Percentiles rank a stretch among this genome's conserved stretches.
These are phyloP conservation scores for Nemopilema nomurai DNA, from an alignment of 30 jellyfish, hydroid and myxozoan species.

Conservation along the genomic window DNA sequence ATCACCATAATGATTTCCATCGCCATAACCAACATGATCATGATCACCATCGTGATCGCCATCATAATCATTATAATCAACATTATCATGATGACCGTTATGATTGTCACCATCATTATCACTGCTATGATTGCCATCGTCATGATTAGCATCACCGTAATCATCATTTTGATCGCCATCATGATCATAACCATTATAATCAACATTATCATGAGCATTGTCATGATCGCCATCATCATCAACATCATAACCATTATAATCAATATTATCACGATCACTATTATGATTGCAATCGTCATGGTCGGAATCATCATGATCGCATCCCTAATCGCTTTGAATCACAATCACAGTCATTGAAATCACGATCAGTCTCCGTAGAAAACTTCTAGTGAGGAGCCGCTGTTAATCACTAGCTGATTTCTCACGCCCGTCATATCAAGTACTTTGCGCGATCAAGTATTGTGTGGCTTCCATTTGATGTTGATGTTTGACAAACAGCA, in stretches of 20 bases:
- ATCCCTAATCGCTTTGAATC: neutral
- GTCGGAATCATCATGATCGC: neutral
- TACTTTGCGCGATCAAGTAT: neutral
- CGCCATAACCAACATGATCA: constrained; percentile 12
- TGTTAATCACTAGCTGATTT: constrained; percentile 15
- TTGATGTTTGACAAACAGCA: constrained; percentile 28
- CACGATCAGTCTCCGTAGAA: neutral
- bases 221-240: constrained; percentile 25
- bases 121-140: neutral
- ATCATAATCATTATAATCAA: constrained; percentile 21
- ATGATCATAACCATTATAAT: constrained; percentile 18
- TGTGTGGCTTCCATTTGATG: constrained; percentile 4
- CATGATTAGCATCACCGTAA: constrained; percentile 10
- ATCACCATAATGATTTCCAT: neutral
- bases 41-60: constrained; percentile 11
- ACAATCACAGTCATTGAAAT: neutral
- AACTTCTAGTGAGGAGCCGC: neutral
- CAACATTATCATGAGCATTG: constrained; percentile 16
- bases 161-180: constrained; percentile 19
- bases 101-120: neutral
- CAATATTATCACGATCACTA: neutral
- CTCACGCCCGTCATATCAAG: neutral
- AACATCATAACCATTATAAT: neutral
- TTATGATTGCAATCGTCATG: neutral
- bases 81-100: neutral